A percentile compares a stretch with the other conserved stretches of the same genome.
Conservation (phyloP, 2,888 invertebrate genomes). For the Macropis europaea region DNA sequence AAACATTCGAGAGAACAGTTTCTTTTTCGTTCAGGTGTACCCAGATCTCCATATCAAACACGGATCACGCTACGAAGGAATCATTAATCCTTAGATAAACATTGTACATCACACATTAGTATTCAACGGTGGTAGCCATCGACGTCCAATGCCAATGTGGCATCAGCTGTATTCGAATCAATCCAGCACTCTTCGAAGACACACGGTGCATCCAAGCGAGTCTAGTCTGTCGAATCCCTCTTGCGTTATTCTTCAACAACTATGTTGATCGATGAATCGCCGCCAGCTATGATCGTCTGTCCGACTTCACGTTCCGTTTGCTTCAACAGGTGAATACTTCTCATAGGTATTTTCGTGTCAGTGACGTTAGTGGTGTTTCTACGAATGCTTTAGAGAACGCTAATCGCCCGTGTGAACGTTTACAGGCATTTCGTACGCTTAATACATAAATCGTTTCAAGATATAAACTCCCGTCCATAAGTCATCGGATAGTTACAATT, state of each 20-base stretch:
- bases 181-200: slow-evolving; percentile 17
- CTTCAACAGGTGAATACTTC: background rate
- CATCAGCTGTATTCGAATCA: slow-evolving; percentile 26
- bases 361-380: background rate
- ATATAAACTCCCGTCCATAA: too few relatives aligned
- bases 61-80: background rate
- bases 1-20: background rate
- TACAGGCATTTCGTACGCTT: background rate
- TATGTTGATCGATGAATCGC: background rate
- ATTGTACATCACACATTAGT: slow-evolving; percentile 24
- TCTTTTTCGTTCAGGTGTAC: background rate
- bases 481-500: too few relatives aligned
- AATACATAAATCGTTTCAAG: too few relatives aligned
- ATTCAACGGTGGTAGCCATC: slow-evolving; percentile 35
- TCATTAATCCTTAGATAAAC: slow-evolving; percentile 1
- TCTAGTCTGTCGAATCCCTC: slow-evolving; percentile 2
- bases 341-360: background rate
- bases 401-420: background rate
- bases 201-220: slow-evolving; percentile 19
- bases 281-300: background rate
- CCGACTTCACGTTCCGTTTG: too few relatives aligned
- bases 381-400: background rate
- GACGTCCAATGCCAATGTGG: slow-evolving; percentile 41
- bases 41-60: background rate
- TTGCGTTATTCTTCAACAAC: background rate